Conservation (phyloP, 2,113 vertebrate species). For the Rhinogobius similis region DNA sequence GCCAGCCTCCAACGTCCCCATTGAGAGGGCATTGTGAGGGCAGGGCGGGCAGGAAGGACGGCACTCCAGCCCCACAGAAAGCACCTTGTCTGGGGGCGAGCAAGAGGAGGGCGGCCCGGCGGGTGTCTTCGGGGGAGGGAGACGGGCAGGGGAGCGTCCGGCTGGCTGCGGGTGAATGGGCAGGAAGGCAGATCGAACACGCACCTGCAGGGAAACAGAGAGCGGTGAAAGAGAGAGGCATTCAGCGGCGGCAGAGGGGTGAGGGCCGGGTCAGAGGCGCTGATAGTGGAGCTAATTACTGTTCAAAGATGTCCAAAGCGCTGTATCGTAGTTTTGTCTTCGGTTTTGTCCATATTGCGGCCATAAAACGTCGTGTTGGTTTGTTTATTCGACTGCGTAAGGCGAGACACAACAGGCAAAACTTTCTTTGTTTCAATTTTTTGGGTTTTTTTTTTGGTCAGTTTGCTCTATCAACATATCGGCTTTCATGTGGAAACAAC, state of each 20-base stretch:
- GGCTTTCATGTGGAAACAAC: too few relatives aligned
- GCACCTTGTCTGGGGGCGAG: slow-evolving; percentile 84
- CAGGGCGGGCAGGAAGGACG: slow-evolving; percentile 39
- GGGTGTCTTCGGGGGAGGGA: slow-evolving; percentile 76
- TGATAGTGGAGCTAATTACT: too few relatives aligned
- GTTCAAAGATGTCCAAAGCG: too few relatives aligned
- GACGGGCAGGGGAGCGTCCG: slow-evolving; percentile 82
- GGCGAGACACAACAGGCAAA: too few relatives aligned
- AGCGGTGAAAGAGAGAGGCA: slow-evolving; percentile 61
- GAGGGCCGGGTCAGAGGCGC: not conserved
- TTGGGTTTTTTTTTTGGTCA: too few relatives aligned
- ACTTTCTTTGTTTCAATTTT: too few relatives aligned
- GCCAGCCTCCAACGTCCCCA: slow-evolving; percentile 70
- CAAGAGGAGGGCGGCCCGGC: slow-evolving; percentile 74
- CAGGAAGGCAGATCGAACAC: slow-evolving; percentile 87
- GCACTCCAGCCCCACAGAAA: slow-evolving; percentile 73
- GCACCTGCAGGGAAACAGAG: slow-evolving; percentile 77
- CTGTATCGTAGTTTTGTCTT: too few relatives aligned
- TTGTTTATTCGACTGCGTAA: too few relatives aligned
- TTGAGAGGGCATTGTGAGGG: slow-evolving; percentile 47
- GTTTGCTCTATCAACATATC: too few relatives aligned
- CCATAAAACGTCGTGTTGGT: too few relatives aligned
- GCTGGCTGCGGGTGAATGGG: slow-evolving; percentile 87
- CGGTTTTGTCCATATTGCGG: too few relatives aligned
- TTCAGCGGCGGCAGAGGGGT: not conserved